A percentile compares a stretch with the other conserved stretches of the same genome.
These are phyloP conservation scores for Pterobdella sp. DNA, from an alignment of 2,888 invertebrate species.

Conservation along the genomic window DNA sequence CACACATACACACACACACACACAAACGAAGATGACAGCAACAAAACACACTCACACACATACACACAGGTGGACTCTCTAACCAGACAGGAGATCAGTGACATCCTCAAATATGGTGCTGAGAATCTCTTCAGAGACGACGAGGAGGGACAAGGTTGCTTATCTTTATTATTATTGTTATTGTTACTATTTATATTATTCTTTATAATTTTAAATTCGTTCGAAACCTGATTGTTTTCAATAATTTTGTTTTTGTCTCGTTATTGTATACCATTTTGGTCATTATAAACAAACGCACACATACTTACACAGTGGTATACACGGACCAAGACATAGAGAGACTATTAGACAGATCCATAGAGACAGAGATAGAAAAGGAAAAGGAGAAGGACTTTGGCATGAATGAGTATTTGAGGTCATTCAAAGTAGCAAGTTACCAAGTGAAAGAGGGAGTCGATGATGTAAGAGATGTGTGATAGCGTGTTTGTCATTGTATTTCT, in stretches of 20 bases:
- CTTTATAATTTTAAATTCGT: constrained; percentile 4
- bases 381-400: constrained; percentile 94
- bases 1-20: too few species aligned
- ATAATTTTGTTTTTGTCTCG: neutral
- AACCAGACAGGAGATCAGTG: constrained; percentile 93
- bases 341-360: constrained; percentile 79
- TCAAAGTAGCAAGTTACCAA: constrained; percentile 59
- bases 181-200: too few species aligned
- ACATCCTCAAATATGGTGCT: constrained; percentile 90
- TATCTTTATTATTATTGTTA: neutral
- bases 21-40: too few species aligned
- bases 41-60: too few species aligned
- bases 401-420: constrained; percentile 91
- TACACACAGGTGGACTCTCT: constrained; percentile 66
- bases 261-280: neutral
- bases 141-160: constrained; percentile 54
- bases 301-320: constrained; percentile 54
- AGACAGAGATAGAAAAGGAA: constrained; percentile 60
- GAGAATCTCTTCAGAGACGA: constrained; percentile 96
- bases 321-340: constrained; percentile 87
- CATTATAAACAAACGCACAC: neutral
- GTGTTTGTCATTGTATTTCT: neutral
- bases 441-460: constrained; percentile 38
- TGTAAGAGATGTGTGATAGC: neutral
- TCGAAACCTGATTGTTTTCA: neutral